Conservation (phyloP, 2,797 vertebrate species). For the Melanotaenia nigrans region DNA sequence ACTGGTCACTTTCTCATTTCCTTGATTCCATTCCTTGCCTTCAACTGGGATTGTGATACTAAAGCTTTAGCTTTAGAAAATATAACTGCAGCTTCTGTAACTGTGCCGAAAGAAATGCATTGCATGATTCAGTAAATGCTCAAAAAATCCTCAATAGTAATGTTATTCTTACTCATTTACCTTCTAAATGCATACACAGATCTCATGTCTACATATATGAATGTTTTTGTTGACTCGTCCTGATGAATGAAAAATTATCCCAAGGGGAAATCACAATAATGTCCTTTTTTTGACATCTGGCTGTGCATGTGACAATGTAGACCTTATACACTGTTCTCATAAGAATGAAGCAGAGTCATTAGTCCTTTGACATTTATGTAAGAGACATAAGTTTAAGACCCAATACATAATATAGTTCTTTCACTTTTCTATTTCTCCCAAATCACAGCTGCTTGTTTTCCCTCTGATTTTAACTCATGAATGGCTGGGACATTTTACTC, state of each 20-base stretch:
- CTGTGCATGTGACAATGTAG: not conserved
- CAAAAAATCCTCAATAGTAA: no score
- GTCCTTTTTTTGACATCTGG: not conserved
- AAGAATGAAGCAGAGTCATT: not conserved
- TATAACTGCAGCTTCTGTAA: no score
- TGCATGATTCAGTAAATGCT: not conserved
- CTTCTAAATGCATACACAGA: no score
- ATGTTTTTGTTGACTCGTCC: no score
- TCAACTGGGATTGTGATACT: slow-evolving; percentile 1
- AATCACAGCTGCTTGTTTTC: not conserved
- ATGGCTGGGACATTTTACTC: not conserved
- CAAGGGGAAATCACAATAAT: not conserved
- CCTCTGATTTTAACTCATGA: not conserved
- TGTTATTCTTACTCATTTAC: no score
- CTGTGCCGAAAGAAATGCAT: not conserved
- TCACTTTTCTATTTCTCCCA: not conserved
- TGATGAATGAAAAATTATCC: no score
- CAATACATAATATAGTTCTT: not conserved
- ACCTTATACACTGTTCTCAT: not conserved
- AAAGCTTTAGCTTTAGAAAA: no score
- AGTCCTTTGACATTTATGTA: not conserved
- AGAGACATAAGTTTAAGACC: not conserved
- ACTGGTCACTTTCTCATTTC: not conserved
- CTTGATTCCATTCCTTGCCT: no score
- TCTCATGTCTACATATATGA: no score